Evolutionary conservation across 2,113 vertebrate genomes (phyloP), one percentile per base, ranked within the genome.

Genomic region (Cebidichthys violaceus): DNA sequence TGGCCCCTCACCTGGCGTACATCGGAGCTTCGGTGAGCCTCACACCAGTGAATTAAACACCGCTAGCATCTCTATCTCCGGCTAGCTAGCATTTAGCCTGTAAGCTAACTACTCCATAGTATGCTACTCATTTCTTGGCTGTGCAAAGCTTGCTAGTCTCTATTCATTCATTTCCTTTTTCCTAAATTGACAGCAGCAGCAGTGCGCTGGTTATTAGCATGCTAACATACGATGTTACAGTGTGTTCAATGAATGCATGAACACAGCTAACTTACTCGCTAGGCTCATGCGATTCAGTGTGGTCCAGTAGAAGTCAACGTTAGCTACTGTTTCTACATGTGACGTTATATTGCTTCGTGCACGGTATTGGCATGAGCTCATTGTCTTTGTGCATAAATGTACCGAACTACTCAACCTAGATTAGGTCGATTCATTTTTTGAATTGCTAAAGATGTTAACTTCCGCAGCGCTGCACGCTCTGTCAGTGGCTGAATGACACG

Each of bases 1-100:
- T 99, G 82, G 96, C 92, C 75, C 92, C 92, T 1, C 96, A 95
- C 20, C 93, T 99, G 74, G 98, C 98, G 0, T 96, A 97, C 92
- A 91, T 99, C 18, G 96, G 97, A 60, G 97, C 96, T 61, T 96
- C 96, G 94, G 98, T 98, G 89, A 97, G 97, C 47, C 14, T 4
- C 47, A 67, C 52, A 55, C 20, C 6, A 33, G 8, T 61, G 35
- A 57, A 54, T 50, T 29, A 81, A 75, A 69, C 8, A 2, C 8
- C 35, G 18, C 31, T 5, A n/a, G 33, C 55, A 4, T 4, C 6
- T 29, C 50, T 41, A 39, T 7, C 14, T 62, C 27, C 59, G 24
- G 59, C 47, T 79, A n/a, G 75, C n/a, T 90, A 85, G 24, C 80
- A 84, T 39, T 83, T 85, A 91, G 84, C 91, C 3, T 67, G 59